A percentile compares a stretch with the other conserved stretches of the same genome.
Conservation (phyloP, 2,113 vertebrate species). For the Chloropsis cyanopogon region DNA sequence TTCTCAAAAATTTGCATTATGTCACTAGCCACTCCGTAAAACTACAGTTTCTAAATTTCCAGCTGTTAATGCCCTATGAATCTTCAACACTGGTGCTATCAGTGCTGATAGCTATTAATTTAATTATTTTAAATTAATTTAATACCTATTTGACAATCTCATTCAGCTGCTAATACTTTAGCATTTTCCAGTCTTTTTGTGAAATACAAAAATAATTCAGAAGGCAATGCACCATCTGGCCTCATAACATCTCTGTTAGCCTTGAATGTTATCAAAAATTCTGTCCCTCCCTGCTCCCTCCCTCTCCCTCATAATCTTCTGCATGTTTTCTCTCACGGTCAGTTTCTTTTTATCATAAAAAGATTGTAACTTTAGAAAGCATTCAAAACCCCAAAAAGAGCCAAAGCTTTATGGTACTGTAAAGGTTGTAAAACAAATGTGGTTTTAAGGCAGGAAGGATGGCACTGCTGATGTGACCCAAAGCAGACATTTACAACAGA, state of each 20-base stretch:
- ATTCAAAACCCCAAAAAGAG: neutral
- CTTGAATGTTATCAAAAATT: neutral
- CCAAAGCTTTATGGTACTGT: neutral
- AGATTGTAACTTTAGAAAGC: neutral
- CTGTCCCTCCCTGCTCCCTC: neutral
- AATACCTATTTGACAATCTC: neutral
- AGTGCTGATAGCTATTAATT: neutral
- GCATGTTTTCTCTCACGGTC: neutral
- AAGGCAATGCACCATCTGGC: neutral
- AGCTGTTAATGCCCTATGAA: neutral
- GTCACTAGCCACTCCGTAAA: neutral
- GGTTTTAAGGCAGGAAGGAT: neutral
- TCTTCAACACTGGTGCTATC: accelerated
- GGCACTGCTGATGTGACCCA: neutral
- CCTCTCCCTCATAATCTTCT: neutral
- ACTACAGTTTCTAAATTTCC: neutral
- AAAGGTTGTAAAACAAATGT: neutral
- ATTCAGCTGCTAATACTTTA: neutral
- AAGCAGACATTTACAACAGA: neutral
- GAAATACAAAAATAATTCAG: neutral
- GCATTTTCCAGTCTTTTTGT: neutral
- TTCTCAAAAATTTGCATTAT: neutral
- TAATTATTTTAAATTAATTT: neutral
- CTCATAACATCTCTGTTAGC: neutral
- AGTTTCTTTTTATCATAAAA: neutral